Evolutionary conservation across 2,888 invertebrate genomes (phyloP).

Genomic region (Arrhopalites spinosus): DNA sequence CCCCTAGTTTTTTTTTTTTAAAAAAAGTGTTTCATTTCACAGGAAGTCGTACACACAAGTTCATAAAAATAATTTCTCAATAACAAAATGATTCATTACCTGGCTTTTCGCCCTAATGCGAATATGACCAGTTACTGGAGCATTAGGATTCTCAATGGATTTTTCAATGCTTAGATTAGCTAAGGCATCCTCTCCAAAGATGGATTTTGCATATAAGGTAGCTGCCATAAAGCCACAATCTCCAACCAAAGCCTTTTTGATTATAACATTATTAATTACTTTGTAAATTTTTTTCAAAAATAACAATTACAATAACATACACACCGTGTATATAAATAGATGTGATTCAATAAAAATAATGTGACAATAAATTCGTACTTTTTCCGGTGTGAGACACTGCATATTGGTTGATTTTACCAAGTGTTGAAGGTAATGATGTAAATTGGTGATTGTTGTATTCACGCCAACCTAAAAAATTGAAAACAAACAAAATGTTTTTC

Average conservation of each 20-base stretch:
- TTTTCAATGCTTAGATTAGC: slow-evolving; percentile 99
- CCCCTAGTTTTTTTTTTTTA: slow-evolving; percentile 69
- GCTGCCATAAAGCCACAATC: slow-evolving; percentile 99
- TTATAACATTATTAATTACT: slow-evolving; percentile 29
- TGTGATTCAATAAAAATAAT: too few species aligned
- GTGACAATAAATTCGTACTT: slow-evolving; percentile 63
- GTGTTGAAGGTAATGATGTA: slow-evolving; percentile 90
- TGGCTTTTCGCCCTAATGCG: slow-evolving; percentile 98
- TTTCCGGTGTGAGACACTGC: slow-evolving; percentile 97
- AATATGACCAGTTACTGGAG: slow-evolving; percentile 94
- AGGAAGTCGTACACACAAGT: too few species aligned
- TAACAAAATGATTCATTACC: slow-evolving; percentile 65
- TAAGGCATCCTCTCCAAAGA: slow-evolving; percentile 97
- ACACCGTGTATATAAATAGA: background rate
- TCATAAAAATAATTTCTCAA: background rate
- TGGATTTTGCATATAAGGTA: slow-evolving; percentile 97
- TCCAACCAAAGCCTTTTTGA: slow-evolving; percentile 78
- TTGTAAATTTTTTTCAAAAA: slow-evolving; percentile 5
- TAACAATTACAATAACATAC: background rate
- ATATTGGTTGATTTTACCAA: slow-evolving; percentile 95
- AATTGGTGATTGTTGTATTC: slow-evolving; percentile 88
- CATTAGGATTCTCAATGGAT: slow-evolving; percentile 81
- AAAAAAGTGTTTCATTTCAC: slow-evolving; percentile 60
- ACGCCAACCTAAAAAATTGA: slow-evolving; percentile 66
- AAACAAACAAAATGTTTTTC: background rate